phyloP scores from a whole-genome alignment of 2,888 invertebrate genomes.

The Chymomyza caudatula region DNA sequence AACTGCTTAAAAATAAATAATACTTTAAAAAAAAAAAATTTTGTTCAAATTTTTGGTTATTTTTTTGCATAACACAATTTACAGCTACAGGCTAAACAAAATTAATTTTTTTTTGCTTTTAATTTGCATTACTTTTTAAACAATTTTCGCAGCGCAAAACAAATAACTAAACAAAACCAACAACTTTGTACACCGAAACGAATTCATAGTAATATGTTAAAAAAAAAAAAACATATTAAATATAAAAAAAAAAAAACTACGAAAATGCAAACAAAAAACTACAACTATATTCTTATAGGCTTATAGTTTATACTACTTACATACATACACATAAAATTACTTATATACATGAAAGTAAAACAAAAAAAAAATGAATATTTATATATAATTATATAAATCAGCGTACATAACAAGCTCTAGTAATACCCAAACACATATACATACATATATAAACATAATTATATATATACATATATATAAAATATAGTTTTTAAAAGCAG shows the following conservation, averaged over 20 bases:
- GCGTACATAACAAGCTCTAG: conserved; percentile 4
- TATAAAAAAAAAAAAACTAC: conserved; percentile 39
- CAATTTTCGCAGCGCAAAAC: conserved; percentile 13
- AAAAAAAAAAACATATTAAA: conserved; percentile 50
- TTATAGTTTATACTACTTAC: conserved; percentile 62
- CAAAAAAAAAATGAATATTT: conserved; percentile 15
- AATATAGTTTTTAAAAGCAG: conserved; percentile 56
- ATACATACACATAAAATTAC: conserved; percentile 27
- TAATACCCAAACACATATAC: conserved; percentile 2
- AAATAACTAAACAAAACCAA: conserved; percentile 60
- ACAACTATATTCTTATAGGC: conserved; percentile 72
- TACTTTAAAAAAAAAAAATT: conserved; percentile 16
- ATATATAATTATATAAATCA: conserved; percentile 34
- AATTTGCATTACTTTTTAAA: conserved; percentile 1
- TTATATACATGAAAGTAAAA: conserved; percentile 52
- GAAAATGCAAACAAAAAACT: conserved; percentile 46
- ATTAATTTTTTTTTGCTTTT: background rate
- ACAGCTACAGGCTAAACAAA: conserved; percentile 20
- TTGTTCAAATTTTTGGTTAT: background rate
- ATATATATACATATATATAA: conserved; percentile 25
- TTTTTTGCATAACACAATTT: conserved; percentile 15
- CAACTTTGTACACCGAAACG: conserved; percentile 77
- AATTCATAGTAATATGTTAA: conserved; percentile 60
- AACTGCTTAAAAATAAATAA: conserved; percentile 49
- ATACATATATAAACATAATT: conserved; percentile 5